Evolutionary conservation across 2,113 vertebrate genomes (phyloP).

Genomic region (Oplegnathus fasciatus): DNA sequence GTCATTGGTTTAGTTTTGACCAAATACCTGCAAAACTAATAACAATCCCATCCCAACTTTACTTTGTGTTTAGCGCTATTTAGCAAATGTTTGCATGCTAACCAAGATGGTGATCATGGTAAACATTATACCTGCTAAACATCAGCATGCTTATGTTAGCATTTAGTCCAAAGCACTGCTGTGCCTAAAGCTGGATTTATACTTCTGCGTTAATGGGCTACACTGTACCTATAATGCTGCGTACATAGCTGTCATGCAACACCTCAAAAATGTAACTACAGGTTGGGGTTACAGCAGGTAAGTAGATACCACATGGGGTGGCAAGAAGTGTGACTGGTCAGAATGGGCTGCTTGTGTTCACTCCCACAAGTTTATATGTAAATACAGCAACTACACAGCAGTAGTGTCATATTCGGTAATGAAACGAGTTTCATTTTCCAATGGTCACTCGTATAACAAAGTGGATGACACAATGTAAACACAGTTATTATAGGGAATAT

Average conservation of each 20-base stretch:
- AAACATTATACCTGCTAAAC: not conserved
- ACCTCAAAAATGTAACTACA: too few species aligned
- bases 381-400: not conserved
- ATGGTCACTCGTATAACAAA: not conserved
- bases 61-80: not conserved
- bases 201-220: too few species aligned
- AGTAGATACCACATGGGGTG: not conserved
- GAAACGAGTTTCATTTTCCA: not conserved
- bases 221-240: too few species aligned
- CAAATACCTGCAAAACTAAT: not conserved
- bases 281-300: not conserved
- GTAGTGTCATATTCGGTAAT: too few species aligned
- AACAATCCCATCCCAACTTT: not conserved
- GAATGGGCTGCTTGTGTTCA: not conserved
- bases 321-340: not conserved
- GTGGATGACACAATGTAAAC: not conserved
- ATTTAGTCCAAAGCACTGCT: not conserved
- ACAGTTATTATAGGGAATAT: not conserved
- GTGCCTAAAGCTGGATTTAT: not conserved
- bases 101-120: not conserved
- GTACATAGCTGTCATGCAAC: too few species aligned
- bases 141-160: not conserved
- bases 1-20: not conserved
- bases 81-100: not conserved
- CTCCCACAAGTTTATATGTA: not conserved